These are phyloP conservation scores for Tapirus terrestris DNA, from an alignment of 2,113 vertebrate genomes.

Conservation along the genomic window DNA sequence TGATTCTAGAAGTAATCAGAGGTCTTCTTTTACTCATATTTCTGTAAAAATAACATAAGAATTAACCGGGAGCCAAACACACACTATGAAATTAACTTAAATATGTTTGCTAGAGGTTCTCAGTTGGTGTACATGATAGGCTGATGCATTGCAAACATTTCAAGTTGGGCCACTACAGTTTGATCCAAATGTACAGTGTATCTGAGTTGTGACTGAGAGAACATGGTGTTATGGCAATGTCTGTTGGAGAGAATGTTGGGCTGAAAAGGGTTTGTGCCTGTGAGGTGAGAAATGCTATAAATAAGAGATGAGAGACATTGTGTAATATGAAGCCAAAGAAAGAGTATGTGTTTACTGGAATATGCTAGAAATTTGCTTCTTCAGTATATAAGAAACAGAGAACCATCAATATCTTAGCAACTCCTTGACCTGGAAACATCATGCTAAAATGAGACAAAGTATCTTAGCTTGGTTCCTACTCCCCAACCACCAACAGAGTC, in stretches of 20 bases:
- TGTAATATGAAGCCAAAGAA: neutral
- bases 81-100: conserved; percentile 15
- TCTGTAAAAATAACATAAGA: conserved; percentile 38
- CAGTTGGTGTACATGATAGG: neutral
- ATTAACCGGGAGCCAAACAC: neutral
- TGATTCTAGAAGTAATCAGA: conserved; percentile 18
- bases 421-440: neutral
- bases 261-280: neutral
- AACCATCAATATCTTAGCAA: neutral
- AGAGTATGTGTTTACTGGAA: neutral
- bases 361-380: neutral
- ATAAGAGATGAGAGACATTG: neutral
- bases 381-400: neutral
- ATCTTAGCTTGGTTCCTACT: neutral
- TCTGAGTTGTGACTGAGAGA: neutral
- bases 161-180: neutral
- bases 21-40: conserved; percentile 29
- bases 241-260: neutral
- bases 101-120: neutral
- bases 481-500: neutral
- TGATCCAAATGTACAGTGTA: neutral
- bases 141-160: neutral
- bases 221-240: neutral
- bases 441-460: neutral
- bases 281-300: neutral